Conservation (phyloP, 2,888 invertebrate species). For the Thalpophila matura region DNA sequence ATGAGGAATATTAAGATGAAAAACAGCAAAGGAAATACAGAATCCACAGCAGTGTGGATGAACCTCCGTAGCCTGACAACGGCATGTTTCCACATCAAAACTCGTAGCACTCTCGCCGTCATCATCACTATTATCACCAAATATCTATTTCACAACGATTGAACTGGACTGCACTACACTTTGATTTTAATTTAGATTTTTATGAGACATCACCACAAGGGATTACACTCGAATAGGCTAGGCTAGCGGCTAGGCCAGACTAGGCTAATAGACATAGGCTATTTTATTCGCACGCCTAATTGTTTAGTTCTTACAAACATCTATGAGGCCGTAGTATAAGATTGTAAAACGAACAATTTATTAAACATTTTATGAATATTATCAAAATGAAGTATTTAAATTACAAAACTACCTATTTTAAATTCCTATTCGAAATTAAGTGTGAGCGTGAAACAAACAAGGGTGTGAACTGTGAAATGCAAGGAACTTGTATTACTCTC, state of each 20-base stretch:
- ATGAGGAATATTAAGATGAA: conserved; percentile 28
- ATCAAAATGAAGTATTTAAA: background rate
- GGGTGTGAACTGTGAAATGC: too few species aligned
- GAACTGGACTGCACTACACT: conserved; percentile 7
- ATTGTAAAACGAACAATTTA: conserved; percentile 1
- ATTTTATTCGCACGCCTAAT: conserved; percentile 16
- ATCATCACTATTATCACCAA: conserved; percentile 27
- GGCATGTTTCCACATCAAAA: conserved; percentile 74
- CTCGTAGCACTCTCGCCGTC: conserved; percentile 49
- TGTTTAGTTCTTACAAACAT: conserved; percentile 27
- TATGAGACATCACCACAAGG: conserved; percentile 28
- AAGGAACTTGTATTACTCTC: too few species aligned
- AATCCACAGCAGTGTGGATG: conserved; percentile 30
- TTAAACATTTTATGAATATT: conserved; percentile 1
- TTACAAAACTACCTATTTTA: background rate
- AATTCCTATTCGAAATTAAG: too few species aligned
- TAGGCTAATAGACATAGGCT: conserved; percentile 29
- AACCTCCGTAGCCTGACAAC: conserved; percentile 63
- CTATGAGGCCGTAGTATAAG: background rate
- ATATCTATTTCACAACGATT: conserved; percentile 10
- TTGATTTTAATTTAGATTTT: conserved; percentile 14
- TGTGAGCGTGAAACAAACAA: too few species aligned
- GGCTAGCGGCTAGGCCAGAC: too few species aligned
- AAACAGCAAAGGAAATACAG: conserved; percentile 25
- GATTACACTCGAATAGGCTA: conserved; percentile 11